phyloP scores from a whole-genome alignment of 2,888 invertebrate genomes.

The Dermolepida albohirtum region DNA sequence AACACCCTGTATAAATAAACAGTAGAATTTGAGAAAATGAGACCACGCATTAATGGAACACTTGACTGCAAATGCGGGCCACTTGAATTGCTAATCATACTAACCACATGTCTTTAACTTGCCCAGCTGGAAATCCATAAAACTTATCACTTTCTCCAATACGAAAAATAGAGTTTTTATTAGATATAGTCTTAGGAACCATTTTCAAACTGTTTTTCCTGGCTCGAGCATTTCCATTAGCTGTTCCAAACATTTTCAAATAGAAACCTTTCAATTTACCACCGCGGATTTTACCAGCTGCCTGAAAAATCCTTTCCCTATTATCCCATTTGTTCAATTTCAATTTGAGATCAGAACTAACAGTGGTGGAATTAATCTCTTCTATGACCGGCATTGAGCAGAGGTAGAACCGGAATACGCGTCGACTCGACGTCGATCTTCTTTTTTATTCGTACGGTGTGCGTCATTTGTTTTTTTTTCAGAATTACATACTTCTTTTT shows the following conservation, averaged over 20 bases:
- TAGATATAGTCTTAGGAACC: slow-evolving; percentile 10
- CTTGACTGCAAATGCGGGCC: too few relatives aligned
- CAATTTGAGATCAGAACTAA: not conserved
- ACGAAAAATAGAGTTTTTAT: slow-evolving; percentile 35
- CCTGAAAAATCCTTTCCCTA: slow-evolving; percentile 10
- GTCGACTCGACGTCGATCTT: not conserved
- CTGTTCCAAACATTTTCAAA: slow-evolving; percentile 33
- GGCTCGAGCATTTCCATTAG: slow-evolving; percentile 22
- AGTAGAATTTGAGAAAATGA: too few relatives aligned
- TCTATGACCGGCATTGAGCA: slow-evolving; percentile 34
- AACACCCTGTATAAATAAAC: too few relatives aligned
- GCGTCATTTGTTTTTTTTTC: slow-evolving; percentile 1
- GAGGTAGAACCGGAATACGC: not conserved
- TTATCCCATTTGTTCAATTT: slow-evolving; percentile 14
- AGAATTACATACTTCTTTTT: slow-evolving; percentile 2
- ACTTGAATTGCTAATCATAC: too few relatives aligned
- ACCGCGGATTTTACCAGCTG: slow-evolving; percentile 8
- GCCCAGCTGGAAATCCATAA: slow-evolving; percentile 32
- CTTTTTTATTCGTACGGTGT: slow-evolving; percentile 1
- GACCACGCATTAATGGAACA: too few relatives aligned
- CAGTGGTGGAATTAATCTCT: slow-evolving; percentile 6
- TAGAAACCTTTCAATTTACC: slow-evolving; percentile 23
- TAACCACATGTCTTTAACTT: slow-evolving; percentile 25
- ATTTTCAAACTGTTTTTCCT: slow-evolving; percentile 25
- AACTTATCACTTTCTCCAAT: slow-evolving; percentile 40